Evolutionary conservation across 2,797 vertebrate genomes (phyloP).

Genomic region (Vultur gryphus): DNA sequence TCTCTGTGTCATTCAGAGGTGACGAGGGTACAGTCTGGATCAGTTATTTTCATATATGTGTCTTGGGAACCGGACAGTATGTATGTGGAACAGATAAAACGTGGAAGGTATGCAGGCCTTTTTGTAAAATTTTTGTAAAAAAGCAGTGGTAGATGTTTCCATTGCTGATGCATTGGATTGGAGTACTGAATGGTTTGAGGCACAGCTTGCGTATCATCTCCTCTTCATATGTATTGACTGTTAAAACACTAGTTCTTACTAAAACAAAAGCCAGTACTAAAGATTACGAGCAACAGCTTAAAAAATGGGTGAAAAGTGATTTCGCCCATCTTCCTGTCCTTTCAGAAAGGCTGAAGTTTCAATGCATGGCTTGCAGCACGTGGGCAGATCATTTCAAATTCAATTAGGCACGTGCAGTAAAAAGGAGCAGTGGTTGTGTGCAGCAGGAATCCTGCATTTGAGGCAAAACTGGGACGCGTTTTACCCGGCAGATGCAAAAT

Average conservation of each 20-base stretch:
- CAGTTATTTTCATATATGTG: neutral
- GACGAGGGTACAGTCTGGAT: neutral
- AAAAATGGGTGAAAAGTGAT: fast-evolving
- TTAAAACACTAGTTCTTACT: neutral
- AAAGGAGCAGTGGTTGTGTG: neutral
- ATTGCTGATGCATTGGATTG: neutral
- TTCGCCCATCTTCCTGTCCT: neutral
- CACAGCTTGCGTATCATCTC: fast-evolving
- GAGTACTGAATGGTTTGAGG: neutral
- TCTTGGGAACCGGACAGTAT: fast-evolving
- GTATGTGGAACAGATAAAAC: neutral
- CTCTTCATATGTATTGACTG: neutral
- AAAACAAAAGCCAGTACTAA: neutral
- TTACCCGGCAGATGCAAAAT: neutral
- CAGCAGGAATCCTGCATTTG: fast-evolving
- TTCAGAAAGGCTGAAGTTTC: neutral
- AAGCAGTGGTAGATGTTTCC: fast-evolving
- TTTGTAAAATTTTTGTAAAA: neutral
- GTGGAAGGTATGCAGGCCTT: neutral
- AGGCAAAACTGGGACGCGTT: neutral
- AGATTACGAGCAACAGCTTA: neutral
- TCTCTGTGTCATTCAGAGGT: neutral
- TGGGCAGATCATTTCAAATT: neutral
- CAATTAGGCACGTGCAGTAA: fast-evolving
- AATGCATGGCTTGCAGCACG: fast-evolving